Conservation (phyloP, 2,888 invertebrate genomes). For the Buathra laborator region DNA sequence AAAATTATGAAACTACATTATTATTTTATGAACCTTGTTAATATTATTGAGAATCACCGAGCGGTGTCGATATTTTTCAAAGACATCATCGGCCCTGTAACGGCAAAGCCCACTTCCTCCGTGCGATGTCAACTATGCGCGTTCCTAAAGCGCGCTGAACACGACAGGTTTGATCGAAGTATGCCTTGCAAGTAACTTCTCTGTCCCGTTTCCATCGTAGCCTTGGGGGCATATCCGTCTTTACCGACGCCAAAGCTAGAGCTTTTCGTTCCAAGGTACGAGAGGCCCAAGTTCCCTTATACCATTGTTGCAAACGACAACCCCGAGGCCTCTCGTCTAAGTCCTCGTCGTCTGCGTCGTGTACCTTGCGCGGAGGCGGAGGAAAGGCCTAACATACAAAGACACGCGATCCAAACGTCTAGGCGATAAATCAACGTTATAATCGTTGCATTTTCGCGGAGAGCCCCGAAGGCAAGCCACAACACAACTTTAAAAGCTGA, state of each 20-base stretch:
- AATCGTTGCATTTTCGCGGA: conserved; percentile 75
- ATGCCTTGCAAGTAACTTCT: conserved; percentile 4
- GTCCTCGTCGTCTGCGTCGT: conserved; percentile 67
- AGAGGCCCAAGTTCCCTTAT: conserved; percentile 75
- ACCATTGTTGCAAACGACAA: conserved; percentile 7
- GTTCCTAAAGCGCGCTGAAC: conserved; percentile 35
- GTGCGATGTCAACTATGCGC: conserved; percentile 14
- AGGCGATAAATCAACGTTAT: conserved; percentile 73
- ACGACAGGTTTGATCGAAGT: conserved; percentile 64
- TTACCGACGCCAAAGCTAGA: conserved; percentile 16
- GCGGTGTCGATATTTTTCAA: background rate
- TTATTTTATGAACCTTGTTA: background rate
- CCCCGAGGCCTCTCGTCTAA: conserved; percentile 66
- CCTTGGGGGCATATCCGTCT: conserved; percentile 64
- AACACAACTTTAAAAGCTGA: conserved; percentile 20
- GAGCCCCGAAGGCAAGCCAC: conserved; percentile 42
- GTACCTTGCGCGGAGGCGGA: conserved; percentile 45
- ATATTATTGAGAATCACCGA: background rate
- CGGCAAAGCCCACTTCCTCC: background rate
- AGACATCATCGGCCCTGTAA: background rate
- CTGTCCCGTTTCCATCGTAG: conserved; percentile 34
- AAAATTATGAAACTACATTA: background rate
- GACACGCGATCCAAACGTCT: conserved; percentile 71
- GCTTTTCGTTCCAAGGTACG: conserved; percentile 76
- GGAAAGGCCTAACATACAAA: conserved; percentile 66